phyloP scores from a whole-genome alignment of 2,113 vertebrate species.

The Taxidea taxus region DNA sequence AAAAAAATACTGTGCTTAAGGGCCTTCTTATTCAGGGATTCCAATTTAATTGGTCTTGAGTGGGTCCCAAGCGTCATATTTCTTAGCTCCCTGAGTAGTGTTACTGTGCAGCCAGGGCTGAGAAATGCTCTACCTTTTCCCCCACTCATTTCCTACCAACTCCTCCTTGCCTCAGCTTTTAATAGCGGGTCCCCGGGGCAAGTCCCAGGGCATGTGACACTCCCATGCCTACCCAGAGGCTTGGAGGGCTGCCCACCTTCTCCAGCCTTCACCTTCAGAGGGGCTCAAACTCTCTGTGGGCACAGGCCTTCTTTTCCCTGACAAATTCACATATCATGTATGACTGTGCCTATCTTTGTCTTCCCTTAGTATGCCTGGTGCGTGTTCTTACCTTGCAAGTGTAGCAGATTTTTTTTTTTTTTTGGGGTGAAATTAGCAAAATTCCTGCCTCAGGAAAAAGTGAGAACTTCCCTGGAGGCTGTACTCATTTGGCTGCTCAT shows the following conservation, averaged over 20 bases:
- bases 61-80: constrained; percentile 28
- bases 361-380: not conserved
- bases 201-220: not conserved
- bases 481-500: constrained; percentile 30
- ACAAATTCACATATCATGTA: not conserved
- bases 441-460: constrained; percentile 67
- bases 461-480: constrained; percentile 45
- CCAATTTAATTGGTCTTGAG: constrained; percentile 29
- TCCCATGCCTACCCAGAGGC: not conserved
- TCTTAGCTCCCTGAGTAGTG: constrained; percentile 49
- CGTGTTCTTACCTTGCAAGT: constrained; percentile 53
- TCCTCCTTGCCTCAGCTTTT: not conserved
- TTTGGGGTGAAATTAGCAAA: constrained; percentile 67
- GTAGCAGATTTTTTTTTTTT: not conserved
- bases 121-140: constrained; percentile 15
- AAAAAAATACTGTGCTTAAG: not conserved
- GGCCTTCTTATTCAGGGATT: not conserved
- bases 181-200: not conserved
- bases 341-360: not conserved
- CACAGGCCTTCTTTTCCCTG: not conserved
- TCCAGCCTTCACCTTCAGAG: not conserved
- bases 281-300: not conserved
- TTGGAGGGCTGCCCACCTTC: not conserved
- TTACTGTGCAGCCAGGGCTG: constrained; percentile 12
- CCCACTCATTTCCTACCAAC: not conserved